phyloP scores from a whole-genome alignment of 2,797 vertebrate species.

The Clamator glandarius region DNA sequence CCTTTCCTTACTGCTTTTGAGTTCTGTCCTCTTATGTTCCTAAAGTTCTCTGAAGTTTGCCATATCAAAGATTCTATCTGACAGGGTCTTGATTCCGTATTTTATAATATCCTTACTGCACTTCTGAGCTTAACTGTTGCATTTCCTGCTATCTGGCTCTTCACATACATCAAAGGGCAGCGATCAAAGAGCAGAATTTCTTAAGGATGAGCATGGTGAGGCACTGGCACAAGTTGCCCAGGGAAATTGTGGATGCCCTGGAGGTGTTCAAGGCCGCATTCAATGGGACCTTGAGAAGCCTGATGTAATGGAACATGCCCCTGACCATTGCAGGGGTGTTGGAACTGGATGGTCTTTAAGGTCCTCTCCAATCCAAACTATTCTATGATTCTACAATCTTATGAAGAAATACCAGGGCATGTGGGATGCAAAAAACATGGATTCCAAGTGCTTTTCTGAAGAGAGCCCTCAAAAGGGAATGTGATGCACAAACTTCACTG shows the following conservation, averaged over 20 bases:
- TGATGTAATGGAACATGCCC: no score
- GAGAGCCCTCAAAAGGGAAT: neutral
- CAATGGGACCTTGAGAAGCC: no score
- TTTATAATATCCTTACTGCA: neutral
- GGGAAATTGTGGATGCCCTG: no score
- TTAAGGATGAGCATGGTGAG: no score
- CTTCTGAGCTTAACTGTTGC: neutral
- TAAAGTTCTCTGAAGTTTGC: slow-evolving; percentile 3
- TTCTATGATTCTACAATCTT: no score
- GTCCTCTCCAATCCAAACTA: no score
- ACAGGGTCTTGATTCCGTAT: neutral
- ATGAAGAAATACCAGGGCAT: neutral
- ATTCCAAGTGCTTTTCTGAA: neutral
- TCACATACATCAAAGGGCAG: neutral
- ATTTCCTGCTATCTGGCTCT: neutral
- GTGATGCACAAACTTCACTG: neutral
- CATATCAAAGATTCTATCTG: neutral
- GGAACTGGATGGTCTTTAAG: no score
- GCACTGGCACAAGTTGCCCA: no score
- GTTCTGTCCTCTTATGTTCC: neutral
- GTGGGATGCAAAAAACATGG: neutral
- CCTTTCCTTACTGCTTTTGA: neutral
- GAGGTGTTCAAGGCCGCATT: no score
- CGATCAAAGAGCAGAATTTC: neutral
- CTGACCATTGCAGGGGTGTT: no score